Evolutionary conservation across 2,113 vertebrate genomes (phyloP).

Genomic region (Austrofundulus limnaeus): DNA sequence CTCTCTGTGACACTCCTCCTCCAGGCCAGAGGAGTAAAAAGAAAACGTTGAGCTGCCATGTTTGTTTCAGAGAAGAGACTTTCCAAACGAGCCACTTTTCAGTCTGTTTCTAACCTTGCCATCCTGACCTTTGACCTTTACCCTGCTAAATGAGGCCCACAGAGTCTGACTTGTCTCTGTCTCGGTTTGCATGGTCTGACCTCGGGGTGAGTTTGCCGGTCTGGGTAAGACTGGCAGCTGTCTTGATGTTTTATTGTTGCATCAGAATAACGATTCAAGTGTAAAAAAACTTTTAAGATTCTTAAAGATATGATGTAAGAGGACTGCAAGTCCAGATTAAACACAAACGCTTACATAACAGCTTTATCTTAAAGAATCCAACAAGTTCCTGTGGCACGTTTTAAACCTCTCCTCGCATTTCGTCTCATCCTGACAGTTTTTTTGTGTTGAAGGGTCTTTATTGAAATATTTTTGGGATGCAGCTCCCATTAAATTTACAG

Average conservation of each 20-base stretch:
- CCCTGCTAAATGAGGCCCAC: neutral
- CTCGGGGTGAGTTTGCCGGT: neutral
- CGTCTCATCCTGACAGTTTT: neutral
- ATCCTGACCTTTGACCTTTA: neutral
- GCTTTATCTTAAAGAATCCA: neutral
- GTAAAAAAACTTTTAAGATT: neutral
- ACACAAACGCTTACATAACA: neutral
- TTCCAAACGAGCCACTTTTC: no score
- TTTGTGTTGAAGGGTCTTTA: neutral
- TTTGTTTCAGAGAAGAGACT: neutral
- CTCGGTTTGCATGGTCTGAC: neutral
- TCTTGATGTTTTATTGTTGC: neutral
- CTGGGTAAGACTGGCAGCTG: neutral
- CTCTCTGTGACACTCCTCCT: neutral
- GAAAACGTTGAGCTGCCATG: no score
- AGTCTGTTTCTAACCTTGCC: no score
- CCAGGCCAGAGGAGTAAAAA: no score
- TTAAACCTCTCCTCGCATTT: neutral
- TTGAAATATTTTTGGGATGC: neutral
- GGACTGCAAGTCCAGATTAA: neutral
- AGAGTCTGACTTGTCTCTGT: no score
- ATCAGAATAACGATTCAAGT: neutral
- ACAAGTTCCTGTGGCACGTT: neutral
- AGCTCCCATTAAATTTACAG: no score
- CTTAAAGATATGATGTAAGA: slow-evolving; percentile 3